Evolutionary conservation across 2,888 invertebrate species (phyloP).

Genomic region (Sussaba pulchella): DNA sequence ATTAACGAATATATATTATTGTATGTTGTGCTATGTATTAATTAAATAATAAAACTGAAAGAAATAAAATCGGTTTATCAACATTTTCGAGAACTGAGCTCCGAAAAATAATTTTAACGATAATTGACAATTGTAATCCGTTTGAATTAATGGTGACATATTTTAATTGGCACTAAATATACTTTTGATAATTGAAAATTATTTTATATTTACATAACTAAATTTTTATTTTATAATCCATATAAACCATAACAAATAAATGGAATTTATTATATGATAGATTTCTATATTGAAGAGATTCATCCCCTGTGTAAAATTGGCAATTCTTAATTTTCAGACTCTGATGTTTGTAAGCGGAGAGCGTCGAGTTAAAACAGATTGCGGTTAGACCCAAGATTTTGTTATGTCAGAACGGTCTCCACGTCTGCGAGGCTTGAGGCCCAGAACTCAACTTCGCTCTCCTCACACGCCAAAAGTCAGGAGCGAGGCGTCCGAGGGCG

Average conservation of each 20-base stretch:
- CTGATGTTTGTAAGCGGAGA: slow-evolving; percentile 21
- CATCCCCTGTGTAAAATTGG: not conserved
- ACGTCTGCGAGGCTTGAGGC: slow-evolving; percentile 77
- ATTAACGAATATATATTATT: not conserved
- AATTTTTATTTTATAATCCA: too few relatives aligned
- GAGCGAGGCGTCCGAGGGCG: slow-evolving; percentile 50
- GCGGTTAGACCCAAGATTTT: not conserved
- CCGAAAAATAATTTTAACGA: too few relatives aligned
- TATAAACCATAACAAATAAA: not conserved
- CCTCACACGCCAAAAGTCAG: slow-evolving; percentile 43
- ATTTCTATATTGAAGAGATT: not conserved
- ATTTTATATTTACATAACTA: too few relatives aligned
- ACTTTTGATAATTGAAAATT: too few relatives aligned
- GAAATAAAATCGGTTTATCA: too few relatives aligned
- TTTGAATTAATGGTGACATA: too few relatives aligned
- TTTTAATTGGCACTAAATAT: too few relatives aligned
- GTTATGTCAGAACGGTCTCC: slow-evolving; percentile 76
- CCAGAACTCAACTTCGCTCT: slow-evolving; percentile 71
- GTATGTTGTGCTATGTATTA: not conserved
- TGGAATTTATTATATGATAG: not conserved
- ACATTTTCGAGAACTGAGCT: too few relatives aligned
- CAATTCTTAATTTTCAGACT: slow-evolving; percentile 16
- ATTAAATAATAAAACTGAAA: not conserved
- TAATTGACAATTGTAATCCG: too few relatives aligned
- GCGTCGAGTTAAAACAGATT: not conserved